Conservation (phyloP, 2,888 invertebrate genomes). For the Apotomis betuletana region DNA sequence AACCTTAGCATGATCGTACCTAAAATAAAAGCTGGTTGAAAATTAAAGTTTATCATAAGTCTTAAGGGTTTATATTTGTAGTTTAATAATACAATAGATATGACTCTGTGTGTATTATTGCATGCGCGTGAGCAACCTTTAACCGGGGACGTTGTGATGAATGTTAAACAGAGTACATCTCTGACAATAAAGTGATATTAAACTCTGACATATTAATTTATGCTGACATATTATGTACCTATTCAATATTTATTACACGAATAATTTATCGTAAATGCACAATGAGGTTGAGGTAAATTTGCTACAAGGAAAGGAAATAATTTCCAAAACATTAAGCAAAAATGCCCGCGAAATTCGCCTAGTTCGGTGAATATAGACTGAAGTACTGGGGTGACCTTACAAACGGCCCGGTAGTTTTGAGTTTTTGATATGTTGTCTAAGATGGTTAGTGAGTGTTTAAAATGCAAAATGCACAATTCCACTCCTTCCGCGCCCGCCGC, state of each 20-base stretch:
- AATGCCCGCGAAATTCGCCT: too few species aligned
- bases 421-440: too few species aligned
- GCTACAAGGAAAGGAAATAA: too few species aligned
- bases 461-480: too few species aligned
- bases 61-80: not conserved
- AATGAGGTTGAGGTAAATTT: too few species aligned
- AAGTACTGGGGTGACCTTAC: too few species aligned
- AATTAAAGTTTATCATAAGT: not conserved
- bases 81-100: not conserved
- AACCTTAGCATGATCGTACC: conserved; percentile 1
- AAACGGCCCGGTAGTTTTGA: too few species aligned
- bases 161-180: conserved; percentile 39
- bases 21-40: not conserved
- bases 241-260: not conserved
- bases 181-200: conserved; percentile 14
- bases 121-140: conserved; percentile 10
- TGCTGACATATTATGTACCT: not conserved
- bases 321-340: too few species aligned
- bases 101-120: not conserved
- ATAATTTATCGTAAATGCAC: too few species aligned
- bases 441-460: too few species aligned
- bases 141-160: conserved; percentile 26
- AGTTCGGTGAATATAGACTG: too few species aligned
- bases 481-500: too few species aligned
- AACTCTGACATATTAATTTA: conserved; percentile 5